Evolutionary conservation across 2,888 invertebrate species (phyloP).

Genomic region (Cantharis nigra): DNA sequence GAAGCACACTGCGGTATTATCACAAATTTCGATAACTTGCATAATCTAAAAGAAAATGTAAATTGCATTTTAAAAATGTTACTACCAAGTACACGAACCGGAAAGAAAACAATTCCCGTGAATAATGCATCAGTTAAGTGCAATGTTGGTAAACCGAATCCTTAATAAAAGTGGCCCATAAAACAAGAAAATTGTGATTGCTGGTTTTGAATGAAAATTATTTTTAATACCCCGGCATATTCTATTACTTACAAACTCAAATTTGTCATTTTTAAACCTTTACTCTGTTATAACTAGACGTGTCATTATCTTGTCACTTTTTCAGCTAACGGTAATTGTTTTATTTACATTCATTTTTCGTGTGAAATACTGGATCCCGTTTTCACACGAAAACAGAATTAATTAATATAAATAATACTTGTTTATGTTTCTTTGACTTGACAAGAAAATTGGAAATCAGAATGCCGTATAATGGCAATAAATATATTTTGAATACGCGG

Average conservation of each 20-base stretch:
- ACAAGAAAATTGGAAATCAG: background rate
- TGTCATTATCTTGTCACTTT: slow-evolving; percentile 43
- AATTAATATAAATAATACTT: slow-evolving; percentile 41
- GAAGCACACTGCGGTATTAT: slow-evolving; percentile 17
- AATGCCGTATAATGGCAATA: background rate
- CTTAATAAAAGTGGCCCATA: slow-evolving; percentile 33
- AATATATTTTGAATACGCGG: too few species aligned
- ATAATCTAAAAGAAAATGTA: slow-evolving; percentile 39
- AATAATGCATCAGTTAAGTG: slow-evolving; percentile 38
- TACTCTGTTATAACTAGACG: slow-evolving; percentile 10
- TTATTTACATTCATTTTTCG: slow-evolving; percentile 37
- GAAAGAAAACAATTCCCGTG: slow-evolving; percentile 34
- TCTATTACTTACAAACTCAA: slow-evolving; percentile 22
- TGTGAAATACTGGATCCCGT: slow-evolving; percentile 39
- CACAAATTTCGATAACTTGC: slow-evolving; percentile 14
- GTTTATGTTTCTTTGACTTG: slow-evolving; percentile 25
- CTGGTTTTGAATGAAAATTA: slow-evolving; percentile 19
- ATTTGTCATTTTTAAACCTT: slow-evolving; percentile 35
- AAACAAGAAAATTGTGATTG: slow-evolving; percentile 27
- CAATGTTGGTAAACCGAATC: slow-evolving; percentile 34
- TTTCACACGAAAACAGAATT: slow-evolving; percentile 44
- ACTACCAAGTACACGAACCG: slow-evolving; percentile 45
- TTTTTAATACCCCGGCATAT: slow-evolving; percentile 25
- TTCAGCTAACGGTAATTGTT: slow-evolving; percentile 31
- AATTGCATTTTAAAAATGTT: slow-evolving; percentile 45